These are phyloP conservation scores for Zelleria hepariella DNA, from an alignment of 2,888 invertebrate species.

Conservation along the genomic window DNA sequence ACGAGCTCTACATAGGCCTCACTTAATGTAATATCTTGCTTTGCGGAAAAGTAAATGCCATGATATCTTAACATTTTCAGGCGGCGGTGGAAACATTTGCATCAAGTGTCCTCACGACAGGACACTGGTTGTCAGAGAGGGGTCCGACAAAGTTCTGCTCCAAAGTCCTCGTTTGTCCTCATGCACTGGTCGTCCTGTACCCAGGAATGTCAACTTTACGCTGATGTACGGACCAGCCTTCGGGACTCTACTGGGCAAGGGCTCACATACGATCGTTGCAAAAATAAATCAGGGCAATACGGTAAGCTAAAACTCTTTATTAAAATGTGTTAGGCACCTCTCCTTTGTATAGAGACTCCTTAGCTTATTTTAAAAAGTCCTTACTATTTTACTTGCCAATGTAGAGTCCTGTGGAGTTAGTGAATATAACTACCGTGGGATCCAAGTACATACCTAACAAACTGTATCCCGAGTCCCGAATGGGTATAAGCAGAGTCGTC, in stretches of 20 bases:
- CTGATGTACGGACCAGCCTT: constrained; percentile 55
- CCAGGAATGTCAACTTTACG: constrained; percentile 33
- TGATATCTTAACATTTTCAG: not conserved
- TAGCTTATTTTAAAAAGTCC: no score
- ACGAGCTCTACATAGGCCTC: not conserved
- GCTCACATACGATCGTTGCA: constrained; percentile 50
- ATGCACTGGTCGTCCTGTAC: constrained; percentile 39
- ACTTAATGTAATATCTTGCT: not conserved
- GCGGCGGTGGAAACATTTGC: constrained; percentile 24
- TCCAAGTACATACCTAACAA: no score
- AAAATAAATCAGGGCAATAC: constrained; percentile 37
- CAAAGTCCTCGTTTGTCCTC: constrained; percentile 38
- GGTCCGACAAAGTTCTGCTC: constrained; percentile 40
- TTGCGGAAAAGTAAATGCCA: not conserved
- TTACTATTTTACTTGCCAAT: no score
- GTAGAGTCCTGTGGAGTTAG: no score
- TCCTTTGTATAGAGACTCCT: no score
- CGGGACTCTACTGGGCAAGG: constrained; percentile 45
- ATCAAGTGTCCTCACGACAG: constrained; percentile 57
- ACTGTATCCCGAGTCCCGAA: no score
- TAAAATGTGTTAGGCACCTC: no score
- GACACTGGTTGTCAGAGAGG: constrained; percentile 47
- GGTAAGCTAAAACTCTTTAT: constrained; percentile 24
- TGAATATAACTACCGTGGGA: no score
- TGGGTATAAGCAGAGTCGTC: no score